A percentile compares a stretch with the other conserved stretches of the same genome.
Conservation (phyloP, 2,888 invertebrate genomes). For the Trissolcus brochymenae region DNA sequence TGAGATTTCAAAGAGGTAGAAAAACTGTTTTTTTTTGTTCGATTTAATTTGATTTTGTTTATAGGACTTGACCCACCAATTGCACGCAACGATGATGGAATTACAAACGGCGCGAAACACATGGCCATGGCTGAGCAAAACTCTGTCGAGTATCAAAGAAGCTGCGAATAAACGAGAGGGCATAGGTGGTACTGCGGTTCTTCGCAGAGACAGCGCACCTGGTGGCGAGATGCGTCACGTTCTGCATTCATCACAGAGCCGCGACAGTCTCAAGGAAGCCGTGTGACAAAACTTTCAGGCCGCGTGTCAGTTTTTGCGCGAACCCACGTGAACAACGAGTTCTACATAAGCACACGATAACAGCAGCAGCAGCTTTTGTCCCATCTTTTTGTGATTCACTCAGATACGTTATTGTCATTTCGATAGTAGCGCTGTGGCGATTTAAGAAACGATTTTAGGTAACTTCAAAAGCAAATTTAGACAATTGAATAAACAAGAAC, state of each 20-base stretch:
- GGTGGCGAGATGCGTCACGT: conserved; percentile 70
- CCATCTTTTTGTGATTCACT: neutral
- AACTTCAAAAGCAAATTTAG: no score
- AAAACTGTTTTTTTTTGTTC: no score
- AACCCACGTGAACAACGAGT: conserved; percentile 48
- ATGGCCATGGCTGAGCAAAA: conserved; percentile 97
- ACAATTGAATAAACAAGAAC: neutral
- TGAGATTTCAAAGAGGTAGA: no score
- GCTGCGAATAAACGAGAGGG: conserved; percentile 81
- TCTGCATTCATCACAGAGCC: conserved; percentile 69
- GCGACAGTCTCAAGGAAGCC: conserved; percentile 72
- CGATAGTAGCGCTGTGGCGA: neutral
- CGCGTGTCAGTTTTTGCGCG: conserved; percentile 41
- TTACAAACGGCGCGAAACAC: conserved; percentile 83
- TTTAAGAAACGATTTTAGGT: no score
- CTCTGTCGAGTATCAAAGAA: conserved; percentile 87
- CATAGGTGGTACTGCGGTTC: conserved; percentile 63
- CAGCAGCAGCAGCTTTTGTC: neutral
- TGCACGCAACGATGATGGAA: conserved; percentile 89
- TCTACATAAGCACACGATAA: neutral
- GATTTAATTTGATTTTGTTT: no score
- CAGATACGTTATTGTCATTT: neutral
- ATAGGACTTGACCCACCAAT: conserved; percentile 92
- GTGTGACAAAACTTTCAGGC: conserved; percentile 65
- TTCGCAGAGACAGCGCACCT: conserved; percentile 78